Percentiles rank a stretch among this genome's conserved stretches.
Evolutionary conservation across 2,888 invertebrate species (phyloP).

Genomic region (Stenodema calcarata): DNA sequence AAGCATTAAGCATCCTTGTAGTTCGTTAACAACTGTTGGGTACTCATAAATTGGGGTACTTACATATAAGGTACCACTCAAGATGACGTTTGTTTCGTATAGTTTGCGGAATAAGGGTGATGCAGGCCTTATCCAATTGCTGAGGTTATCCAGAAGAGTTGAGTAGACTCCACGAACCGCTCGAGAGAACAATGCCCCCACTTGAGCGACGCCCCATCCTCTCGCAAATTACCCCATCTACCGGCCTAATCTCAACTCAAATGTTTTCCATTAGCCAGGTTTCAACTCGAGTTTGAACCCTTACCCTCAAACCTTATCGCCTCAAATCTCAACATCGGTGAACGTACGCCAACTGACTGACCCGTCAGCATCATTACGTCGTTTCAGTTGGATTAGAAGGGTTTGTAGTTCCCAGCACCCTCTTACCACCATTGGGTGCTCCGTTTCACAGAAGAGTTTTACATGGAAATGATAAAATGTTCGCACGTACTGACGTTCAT

Average conservation of each 20-base stretch:
- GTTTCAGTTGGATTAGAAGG: background rate
- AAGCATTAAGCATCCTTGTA: too few species aligned
- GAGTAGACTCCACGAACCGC: background rate
- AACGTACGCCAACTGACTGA: background rate
- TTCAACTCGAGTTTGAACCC: background rate
- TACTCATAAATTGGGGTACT: too few species aligned
- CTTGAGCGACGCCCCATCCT: background rate
- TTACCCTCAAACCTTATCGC: background rate
- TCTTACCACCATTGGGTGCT: background rate
- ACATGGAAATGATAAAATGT: too few species aligned
- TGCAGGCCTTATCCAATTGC: background rate
- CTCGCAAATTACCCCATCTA: background rate
- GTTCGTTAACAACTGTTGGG: too few species aligned
- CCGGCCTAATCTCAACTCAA: conserved; percentile 1
- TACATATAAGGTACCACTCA: too few species aligned
- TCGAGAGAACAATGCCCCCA: background rate
- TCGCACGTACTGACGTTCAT: too few species aligned
- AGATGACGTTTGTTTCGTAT: too few species aligned
- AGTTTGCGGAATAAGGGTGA: too few species aligned
- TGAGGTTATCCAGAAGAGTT: background rate
- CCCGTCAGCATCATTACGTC: background rate
- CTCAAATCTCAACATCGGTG: background rate
- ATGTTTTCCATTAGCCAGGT: conserved; percentile 19
- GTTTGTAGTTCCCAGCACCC: background rate
- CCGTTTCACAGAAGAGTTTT: too few species aligned